Evolutionary conservation across 2,113 vertebrate genomes (phyloP), one percentile per base, ranked within the genome.

Genomic region (Sialia sialis): DNA sequence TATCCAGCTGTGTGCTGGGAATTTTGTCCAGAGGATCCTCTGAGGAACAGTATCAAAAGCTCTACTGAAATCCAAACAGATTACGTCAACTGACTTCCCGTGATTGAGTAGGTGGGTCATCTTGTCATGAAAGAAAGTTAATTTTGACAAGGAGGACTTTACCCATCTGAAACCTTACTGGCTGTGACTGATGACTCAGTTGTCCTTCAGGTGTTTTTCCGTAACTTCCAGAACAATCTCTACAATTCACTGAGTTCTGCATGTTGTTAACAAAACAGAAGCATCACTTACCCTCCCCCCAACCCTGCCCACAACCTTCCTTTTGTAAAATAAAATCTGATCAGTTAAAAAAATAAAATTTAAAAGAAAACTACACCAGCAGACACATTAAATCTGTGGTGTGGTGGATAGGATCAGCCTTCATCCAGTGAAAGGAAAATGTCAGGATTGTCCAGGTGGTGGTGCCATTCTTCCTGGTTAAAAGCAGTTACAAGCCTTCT

Each of bases 361-460:
- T 7, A 17, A 49, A 16, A 22, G 21, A 22, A 44, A 51, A 22
- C 5, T 10, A 4, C 10, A 13, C 5, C 19, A 21, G 13, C 18
- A 56, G 62, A 16, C 0, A 3, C 3, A 2, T 30, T 30, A 60
- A 58, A 62, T 55, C 54, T 0, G 0, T 49, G 5, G 4, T 25
- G 2, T 41, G 64, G 16, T 86, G 39, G 13, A 23, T 27, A 29
- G 68, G 26, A 74, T 29, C 25, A 3, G 25, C 19, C 48, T 18
- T 7, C 8, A 12, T 51, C 12, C 43, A 43, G 59, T 49, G 11
- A 51, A 59, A 62, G 23, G 60, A 67, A 87, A 84, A 70, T 74
- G 7, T 18, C 29, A 41, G 22, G 25, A 41, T 83, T 93, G 73
- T 84, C 97, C 98, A 96, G 94, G 30, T 44, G 91, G 93, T 97